phyloP scores from a whole-genome alignment of 2,113 vertebrate genomes.

The Panthera uncia region DNA sequence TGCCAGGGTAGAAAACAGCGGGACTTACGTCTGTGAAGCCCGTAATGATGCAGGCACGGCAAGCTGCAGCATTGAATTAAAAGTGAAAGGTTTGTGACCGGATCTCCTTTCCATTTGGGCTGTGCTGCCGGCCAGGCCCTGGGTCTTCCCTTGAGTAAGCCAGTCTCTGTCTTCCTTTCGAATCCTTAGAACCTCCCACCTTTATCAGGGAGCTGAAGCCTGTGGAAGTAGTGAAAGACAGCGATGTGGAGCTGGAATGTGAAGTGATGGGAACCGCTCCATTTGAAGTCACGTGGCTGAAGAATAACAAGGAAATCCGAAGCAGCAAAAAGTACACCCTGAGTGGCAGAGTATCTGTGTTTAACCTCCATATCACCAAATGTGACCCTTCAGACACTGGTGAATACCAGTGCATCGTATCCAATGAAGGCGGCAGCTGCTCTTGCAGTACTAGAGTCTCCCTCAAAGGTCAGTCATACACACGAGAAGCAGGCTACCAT shows the following conservation, averaged over 20 bases:
- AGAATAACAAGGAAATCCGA: constrained; percentile 94
- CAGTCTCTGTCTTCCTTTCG: constrained; percentile 62
- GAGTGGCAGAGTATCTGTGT: constrained; percentile 85
- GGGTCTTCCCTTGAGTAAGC: constrained; percentile 46
- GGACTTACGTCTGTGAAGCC: constrained; percentile 95
- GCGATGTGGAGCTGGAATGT: constrained; percentile 88
- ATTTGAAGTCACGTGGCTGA: constrained; percentile 95
- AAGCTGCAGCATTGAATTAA: constrained; percentile 96
- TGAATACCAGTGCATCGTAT: constrained; percentile 95
- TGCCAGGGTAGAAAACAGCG: constrained; percentile 90
- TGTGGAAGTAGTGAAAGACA: constrained; percentile 91
- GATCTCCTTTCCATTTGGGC: neutral
- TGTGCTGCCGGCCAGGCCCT: neutral
- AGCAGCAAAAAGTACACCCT: constrained; percentile 93
- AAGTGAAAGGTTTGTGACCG: constrained; percentile 95
- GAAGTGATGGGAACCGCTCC: constrained; percentile 93
- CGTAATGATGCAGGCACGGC: constrained; percentile 97
- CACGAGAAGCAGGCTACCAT: neutral
- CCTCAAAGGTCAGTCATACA: constrained; percentile 93
- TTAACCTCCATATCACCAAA: constrained; percentile 91
- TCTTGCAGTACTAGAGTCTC: constrained; percentile 90
- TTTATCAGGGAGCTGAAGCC: constrained; percentile 90
- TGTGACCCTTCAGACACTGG: constrained; percentile 93
- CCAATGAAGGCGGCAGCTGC: constrained; percentile 95
- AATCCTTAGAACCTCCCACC: constrained; percentile 91